These are phyloP conservation scores for Ascidia mentula DNA, from an alignment of 23 tunicate species.

Conservation along the genomic window DNA sequence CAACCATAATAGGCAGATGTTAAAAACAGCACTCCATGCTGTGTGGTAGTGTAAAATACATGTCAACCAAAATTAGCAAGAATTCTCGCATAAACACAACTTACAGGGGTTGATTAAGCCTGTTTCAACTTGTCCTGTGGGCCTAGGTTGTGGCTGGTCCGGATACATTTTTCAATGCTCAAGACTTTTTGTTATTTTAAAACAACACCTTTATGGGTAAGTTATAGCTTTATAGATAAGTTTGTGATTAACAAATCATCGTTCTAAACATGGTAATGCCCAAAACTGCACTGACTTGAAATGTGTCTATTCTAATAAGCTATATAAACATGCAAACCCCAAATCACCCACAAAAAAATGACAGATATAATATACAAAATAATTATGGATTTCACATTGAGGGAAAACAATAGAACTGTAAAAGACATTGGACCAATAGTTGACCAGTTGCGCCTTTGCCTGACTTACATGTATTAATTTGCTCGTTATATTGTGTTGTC, in stretches of 20 bases:
- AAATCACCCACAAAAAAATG: neutral
- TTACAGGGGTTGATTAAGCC: slow-evolving; percentile 6
- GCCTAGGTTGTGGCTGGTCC: neutral
- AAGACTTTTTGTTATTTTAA: neutral
- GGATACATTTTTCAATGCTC: neutral
- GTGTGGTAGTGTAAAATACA: neutral
- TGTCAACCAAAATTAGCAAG: neutral
- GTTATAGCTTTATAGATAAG: too few relatives aligned
- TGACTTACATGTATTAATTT: neutral
- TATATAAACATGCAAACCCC: too few relatives aligned
- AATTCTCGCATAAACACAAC: too few relatives aligned
- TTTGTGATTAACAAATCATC: too few relatives aligned
- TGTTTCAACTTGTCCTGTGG: neutral
- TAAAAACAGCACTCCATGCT: neutral
- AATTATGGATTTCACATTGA: too few relatives aligned
- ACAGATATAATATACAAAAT: too few relatives aligned
- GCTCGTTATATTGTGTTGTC: neutral
- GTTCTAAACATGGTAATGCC: too few relatives aligned
- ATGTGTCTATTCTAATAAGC: too few relatives aligned
- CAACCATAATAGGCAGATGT: too few relatives aligned
- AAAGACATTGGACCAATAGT: neutral
- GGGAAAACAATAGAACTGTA: neutral
- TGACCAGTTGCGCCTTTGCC: neutral
- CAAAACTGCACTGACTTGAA: too few relatives aligned
- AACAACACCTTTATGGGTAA: neutral